Conservation (phyloP, 1,140 invertebrate genomes). For the Bombus pascuorum region DNA sequence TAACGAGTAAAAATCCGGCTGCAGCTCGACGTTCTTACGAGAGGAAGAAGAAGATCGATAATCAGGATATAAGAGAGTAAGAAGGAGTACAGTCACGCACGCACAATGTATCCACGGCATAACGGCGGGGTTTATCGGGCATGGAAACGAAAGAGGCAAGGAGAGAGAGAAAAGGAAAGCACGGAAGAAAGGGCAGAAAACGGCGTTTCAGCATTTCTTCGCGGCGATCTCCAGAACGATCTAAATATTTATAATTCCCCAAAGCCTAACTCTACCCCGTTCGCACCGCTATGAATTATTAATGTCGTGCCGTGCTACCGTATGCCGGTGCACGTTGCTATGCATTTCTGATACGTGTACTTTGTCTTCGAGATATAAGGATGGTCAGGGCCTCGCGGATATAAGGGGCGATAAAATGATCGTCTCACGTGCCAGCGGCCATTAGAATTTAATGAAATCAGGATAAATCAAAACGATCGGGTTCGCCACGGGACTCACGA, state of each 20-base stretch:
- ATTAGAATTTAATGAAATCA: constrained; percentile 54
- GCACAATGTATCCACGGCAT: not conserved
- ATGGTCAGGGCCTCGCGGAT: constrained; percentile 57
- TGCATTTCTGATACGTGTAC: constrained; percentile 63
- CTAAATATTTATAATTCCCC: constrained; percentile 69
- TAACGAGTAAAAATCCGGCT: not conserved
- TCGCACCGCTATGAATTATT: constrained; percentile 63
- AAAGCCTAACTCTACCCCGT: constrained; percentile 60
- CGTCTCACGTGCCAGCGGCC: constrained; percentile 15
- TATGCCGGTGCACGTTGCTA: constrained; percentile 52
- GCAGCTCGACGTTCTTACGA: not conserved
- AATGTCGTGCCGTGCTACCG: constrained; percentile 61
- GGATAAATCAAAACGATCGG: constrained; percentile 15
- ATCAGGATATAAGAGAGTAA: not conserved
- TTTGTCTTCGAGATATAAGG: constrained; percentile 64
- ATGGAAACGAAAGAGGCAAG: not conserved
- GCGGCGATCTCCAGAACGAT: constrained; percentile 54
- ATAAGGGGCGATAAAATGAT: constrained; percentile 55
- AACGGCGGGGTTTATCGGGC: constrained; percentile 19
- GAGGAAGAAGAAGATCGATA: not conserved
- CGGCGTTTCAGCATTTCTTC: constrained; percentile 46
- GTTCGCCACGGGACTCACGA: not conserved
- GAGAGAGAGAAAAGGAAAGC: not conserved
- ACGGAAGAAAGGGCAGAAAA: constrained; percentile 20
- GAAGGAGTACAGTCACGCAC: constrained; percentile 3